Evolutionary conservation across 2,888 invertebrate species (phyloP).

Genomic region (Xiphydria camelus): DNA sequence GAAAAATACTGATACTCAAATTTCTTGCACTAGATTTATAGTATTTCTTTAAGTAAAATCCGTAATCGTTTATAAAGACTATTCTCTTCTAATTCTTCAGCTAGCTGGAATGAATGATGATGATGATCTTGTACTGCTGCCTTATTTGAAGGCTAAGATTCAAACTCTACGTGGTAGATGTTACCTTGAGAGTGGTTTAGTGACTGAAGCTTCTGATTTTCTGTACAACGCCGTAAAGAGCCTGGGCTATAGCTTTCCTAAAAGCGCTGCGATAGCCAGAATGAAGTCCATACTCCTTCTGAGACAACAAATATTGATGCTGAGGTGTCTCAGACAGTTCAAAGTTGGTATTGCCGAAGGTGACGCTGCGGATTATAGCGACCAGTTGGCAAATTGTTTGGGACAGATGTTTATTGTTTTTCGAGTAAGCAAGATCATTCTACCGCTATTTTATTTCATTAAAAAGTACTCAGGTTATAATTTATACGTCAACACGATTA

Average conservation of each 20-base stretch:
- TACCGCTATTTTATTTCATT: not conserved
- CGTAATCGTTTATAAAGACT: too few species aligned
- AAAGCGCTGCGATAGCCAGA: constrained; percentile 32
- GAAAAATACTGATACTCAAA: too few species aligned
- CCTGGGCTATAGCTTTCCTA: constrained; percentile 57
- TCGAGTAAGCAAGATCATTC: constrained; percentile 42
- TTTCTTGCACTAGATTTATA: too few species aligned
- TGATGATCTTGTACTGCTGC: constrained; percentile 33
- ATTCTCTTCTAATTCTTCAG: too few species aligned
- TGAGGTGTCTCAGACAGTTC: constrained; percentile 40
- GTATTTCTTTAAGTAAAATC: too few species aligned
- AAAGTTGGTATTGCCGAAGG: constrained; percentile 41
- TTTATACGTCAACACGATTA: too few species aligned
- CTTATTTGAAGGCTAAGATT: constrained; percentile 57
- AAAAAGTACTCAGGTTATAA: too few species aligned
- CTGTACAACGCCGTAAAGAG: constrained; percentile 53
- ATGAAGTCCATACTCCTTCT: constrained; percentile 38
- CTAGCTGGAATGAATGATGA: too few species aligned
- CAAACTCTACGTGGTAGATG: constrained; percentile 57
- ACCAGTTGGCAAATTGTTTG: constrained; percentile 58
- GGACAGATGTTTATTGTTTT: constrained; percentile 54
- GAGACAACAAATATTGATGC: constrained; percentile 45
- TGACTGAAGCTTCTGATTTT: constrained; percentile 50
- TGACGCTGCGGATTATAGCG: constrained; percentile 54
- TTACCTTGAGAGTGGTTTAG: constrained; percentile 53